Percentiles rank a stretch among this genome's conserved stretches.
phyloP scores from a whole-genome alignment of 1,140 invertebrate species.

The Drosophila mojavensis region DNA sequence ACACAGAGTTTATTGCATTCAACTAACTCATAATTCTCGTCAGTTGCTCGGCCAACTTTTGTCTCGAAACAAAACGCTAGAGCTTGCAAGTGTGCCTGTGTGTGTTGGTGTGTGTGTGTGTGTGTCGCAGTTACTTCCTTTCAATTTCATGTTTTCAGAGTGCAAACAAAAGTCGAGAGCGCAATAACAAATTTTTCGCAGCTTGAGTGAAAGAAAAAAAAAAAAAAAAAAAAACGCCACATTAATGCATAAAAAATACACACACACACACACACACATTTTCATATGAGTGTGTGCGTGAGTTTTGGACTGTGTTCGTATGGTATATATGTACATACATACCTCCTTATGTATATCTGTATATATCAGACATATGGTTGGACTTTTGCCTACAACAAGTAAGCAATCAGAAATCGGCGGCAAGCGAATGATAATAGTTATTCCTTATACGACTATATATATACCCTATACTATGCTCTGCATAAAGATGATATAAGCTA shows the following conservation, averaged over 20 bases:
- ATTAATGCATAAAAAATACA: conserved; percentile 33
- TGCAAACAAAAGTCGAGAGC: conserved; percentile 56
- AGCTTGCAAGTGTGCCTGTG: conserved; percentile 2
- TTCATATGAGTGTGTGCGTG: not conserved
- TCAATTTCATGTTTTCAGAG: conserved; percentile 61
- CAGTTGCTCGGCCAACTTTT: conserved; percentile 47
- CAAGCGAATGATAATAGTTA: not conserved
- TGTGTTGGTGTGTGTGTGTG: conserved; percentile 23
- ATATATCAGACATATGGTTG: conserved; percentile 16
- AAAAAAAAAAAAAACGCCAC: conserved; percentile 9
- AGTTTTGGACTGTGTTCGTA: not conserved
- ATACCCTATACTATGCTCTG: not conserved
- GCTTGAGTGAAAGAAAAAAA: conserved; percentile 36
- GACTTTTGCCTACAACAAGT: conserved; percentile 29
- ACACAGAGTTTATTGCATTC: conserved; percentile 58
- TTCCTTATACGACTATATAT: not conserved
- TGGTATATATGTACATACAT: not conserved
- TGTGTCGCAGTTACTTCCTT: conserved; percentile 54
- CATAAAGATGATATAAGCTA: no score
- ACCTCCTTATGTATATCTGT: no score
- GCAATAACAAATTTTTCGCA: conserved; percentile 57
- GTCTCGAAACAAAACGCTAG: conserved; percentile 51
- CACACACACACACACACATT: not conserved
- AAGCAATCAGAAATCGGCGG: conserved; percentile 18
- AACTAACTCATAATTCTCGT: conserved; percentile 60